These are phyloP conservation scores for Dolichoris vasculosae DNA, from an alignment of 1,140 invertebrate species.

Conservation along the genomic window DNA sequence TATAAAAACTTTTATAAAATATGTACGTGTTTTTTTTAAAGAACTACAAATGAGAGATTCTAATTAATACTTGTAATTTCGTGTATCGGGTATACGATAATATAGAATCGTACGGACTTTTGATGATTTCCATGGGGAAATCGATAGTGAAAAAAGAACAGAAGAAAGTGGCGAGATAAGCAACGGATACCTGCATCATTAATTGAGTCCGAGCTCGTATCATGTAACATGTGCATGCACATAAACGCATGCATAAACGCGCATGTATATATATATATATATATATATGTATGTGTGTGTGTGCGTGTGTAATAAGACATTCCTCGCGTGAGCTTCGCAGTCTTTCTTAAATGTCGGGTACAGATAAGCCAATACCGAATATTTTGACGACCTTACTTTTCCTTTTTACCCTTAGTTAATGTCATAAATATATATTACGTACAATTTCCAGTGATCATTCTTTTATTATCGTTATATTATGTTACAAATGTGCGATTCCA, in stretches of 20 bases:
- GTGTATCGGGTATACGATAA: background rate
- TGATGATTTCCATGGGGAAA: constrained; percentile 4
- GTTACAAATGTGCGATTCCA: background rate
- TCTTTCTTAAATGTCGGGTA: constrained; percentile 13
- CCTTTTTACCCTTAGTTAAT: background rate
- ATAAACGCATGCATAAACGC: too few species aligned
- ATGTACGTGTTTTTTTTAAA: too few species aligned
- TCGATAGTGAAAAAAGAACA: constrained; percentile 27
- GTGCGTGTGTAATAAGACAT: too few species aligned
- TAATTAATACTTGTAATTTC: background rate
- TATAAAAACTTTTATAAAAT: too few species aligned
- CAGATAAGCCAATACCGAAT: background rate
- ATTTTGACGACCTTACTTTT: background rate
- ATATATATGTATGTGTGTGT: too few species aligned
- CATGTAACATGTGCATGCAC: constrained; percentile 34
- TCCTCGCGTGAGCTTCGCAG: constrained; percentile 35
- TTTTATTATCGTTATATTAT: background rate
- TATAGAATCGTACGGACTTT: background rate
- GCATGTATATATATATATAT: too few species aligned
- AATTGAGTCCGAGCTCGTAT: constrained; percentile 16
- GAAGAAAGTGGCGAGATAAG: constrained; percentile 40
- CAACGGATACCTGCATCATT: constrained; percentile 13
- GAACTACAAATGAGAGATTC: background rate
- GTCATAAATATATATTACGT: background rate
- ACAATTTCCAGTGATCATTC: constrained; percentile 26